These are phyloP conservation scores for Dolichopus griseipennis DNA, from an alignment of 2,888 invertebrate genomes.

Conservation along the genomic window DNA sequence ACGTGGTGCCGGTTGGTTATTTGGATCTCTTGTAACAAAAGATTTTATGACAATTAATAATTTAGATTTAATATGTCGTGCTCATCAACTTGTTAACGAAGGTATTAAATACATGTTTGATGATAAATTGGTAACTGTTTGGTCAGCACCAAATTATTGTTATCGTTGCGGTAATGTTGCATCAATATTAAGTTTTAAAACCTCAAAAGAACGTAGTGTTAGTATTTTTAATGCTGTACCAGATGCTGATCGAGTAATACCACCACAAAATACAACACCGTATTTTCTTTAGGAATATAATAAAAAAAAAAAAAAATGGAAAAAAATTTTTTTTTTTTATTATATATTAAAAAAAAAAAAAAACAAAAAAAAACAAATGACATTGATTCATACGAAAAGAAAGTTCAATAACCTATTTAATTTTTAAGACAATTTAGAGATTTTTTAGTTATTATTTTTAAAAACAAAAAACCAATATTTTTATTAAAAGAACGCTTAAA, in stretches of 20 bases:
- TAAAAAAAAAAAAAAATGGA: no score
- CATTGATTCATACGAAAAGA: no score
- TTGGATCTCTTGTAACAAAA: constrained; percentile 88
- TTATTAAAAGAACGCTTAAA: no score
- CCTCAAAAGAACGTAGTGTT: constrained; percentile 64
- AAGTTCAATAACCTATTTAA: no score
- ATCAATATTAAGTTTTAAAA: constrained; percentile 84
- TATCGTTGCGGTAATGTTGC: constrained; percentile 95
- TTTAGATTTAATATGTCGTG: constrained; percentile 88
- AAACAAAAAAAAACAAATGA: neutral
- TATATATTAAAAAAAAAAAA: neutral
- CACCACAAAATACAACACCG: constrained; percentile 85
- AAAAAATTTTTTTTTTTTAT: no score
- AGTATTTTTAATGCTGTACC: constrained; percentile 95
- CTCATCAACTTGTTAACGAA: constrained; percentile 98
- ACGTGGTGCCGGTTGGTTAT: constrained; percentile 95
- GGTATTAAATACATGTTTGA: constrained; percentile 98
- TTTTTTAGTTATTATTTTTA: no score
- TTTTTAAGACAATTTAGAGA: no score
- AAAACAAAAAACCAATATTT: no score
- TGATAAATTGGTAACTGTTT: constrained; percentile 92
- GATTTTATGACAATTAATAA: constrained; percentile 91
- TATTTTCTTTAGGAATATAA: constrained; percentile 77
- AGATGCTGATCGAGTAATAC: constrained; percentile 86
- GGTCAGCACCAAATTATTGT: constrained; percentile 99